These are phyloP conservation scores for Camarhynchus parvulus DNA, from an alignment of 2,113 vertebrate species.

Conservation along the genomic window DNA sequence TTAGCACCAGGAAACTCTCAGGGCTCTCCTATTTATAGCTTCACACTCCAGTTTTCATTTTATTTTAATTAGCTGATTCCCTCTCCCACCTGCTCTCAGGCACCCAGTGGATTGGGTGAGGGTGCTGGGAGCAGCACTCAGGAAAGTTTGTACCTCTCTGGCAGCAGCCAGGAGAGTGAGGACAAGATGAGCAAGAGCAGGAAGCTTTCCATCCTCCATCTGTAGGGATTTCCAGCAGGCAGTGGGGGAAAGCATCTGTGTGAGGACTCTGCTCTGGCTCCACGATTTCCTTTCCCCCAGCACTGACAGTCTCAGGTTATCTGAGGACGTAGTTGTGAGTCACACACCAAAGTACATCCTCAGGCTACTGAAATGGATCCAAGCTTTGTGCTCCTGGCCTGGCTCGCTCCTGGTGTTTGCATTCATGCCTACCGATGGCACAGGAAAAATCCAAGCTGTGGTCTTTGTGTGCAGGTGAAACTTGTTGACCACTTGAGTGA, in stretches of 20 bases:
- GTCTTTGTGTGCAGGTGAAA: background rate
- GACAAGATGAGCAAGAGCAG: background rate
- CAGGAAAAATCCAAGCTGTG: background rate
- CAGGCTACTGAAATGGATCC: background rate
- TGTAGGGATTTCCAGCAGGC: background rate
- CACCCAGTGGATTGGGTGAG: fast-evolving
- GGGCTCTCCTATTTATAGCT: background rate
- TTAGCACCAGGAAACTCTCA: background rate
- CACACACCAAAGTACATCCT: background rate
- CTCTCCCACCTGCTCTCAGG: background rate
- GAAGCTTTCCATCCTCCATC: background rate
- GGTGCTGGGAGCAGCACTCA: background rate
- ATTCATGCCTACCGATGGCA: background rate
- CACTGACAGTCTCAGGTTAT: background rate
- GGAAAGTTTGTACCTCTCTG: background rate
- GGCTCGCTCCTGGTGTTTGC: background rate
- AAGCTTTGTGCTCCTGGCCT: background rate
- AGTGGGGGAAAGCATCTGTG: background rate
- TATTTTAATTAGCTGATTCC: background rate
- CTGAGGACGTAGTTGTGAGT: background rate
- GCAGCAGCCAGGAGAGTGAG: background rate
- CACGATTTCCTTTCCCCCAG: background rate
- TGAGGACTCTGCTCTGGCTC: background rate
- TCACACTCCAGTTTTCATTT: background rate
- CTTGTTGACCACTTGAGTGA: background rate